Conservation (phyloP, 2,888 invertebrate species). For the Drosophila diplacantha region DNA sequence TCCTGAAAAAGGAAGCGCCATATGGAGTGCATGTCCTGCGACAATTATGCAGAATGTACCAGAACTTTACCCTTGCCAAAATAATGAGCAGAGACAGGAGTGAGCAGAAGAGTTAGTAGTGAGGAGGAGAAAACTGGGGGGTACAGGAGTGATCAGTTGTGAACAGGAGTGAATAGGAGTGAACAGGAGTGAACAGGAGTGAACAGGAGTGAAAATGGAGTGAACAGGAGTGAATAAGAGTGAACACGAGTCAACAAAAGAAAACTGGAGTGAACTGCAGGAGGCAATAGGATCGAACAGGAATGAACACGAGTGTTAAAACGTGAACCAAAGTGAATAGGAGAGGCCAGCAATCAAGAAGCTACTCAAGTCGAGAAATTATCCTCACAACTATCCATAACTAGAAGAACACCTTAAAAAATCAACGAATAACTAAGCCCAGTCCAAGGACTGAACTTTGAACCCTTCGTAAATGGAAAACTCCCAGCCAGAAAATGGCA, state of each 20-base stretch:
- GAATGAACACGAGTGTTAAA: background rate
- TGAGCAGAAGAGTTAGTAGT: background rate
- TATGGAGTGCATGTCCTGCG: constrained; percentile 30
- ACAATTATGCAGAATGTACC: constrained; percentile 36
- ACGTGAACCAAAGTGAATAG: no score
- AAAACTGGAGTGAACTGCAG: no score
- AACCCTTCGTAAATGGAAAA: background rate
- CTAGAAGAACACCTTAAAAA: background rate
- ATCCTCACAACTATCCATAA: no score
- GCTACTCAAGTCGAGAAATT: background rate
- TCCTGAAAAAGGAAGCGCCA: constrained; percentile 3
- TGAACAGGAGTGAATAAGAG: background rate
- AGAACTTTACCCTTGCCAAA: background rate
- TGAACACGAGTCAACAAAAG: background rate
- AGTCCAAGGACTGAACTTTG: background rate
- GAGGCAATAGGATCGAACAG: background rate
- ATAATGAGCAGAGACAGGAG: constrained; percentile 15
- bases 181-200: background rate
- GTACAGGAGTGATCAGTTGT: background rate
- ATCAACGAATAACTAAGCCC: background rate
- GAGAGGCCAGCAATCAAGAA: background rate
- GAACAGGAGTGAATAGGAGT: background rate
- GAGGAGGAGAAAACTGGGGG: no score
- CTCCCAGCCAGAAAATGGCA: background rate
- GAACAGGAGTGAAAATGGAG: background rate